Conservation (phyloP, 2,113 vertebrate species). For the Tychaedon coryphoeus region DNA sequence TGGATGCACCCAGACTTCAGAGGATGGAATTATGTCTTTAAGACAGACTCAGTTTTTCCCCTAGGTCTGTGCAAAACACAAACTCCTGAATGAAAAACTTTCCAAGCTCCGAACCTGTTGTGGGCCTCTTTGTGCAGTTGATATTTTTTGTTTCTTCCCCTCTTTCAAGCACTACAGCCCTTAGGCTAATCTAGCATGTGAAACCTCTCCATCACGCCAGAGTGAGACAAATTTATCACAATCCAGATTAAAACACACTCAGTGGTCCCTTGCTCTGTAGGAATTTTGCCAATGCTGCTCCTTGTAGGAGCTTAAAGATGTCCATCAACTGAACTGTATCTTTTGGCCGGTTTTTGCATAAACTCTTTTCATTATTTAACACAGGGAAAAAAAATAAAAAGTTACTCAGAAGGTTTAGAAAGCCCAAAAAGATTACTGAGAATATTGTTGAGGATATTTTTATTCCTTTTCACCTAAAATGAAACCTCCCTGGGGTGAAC, state of each 20-base stretch:
- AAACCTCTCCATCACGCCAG: neutral
- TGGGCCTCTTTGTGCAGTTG: neutral
- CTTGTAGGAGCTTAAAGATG: neutral
- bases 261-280: neutral
- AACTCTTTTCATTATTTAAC: neutral
- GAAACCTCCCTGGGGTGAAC: neutral
- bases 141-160: neutral
- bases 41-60: neutral
- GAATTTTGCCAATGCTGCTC: neutral
- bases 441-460: neutral
- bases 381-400: rapidly evolving
- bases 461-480: neutral
- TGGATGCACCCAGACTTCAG: neutral
- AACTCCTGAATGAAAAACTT: neutral
- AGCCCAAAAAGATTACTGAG: neutral
- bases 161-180: neutral
- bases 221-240: neutral
- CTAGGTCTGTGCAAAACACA: neutral
- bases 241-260: neutral
- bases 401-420: neutral
- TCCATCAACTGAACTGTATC: neutral
- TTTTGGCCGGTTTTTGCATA: neutral
- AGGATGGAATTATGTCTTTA: neutral
- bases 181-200: neutral
- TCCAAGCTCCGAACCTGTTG: neutral